Base-by-base conservation (phyloP, 1,140 invertebrate genomes). In the Melanaphis sacchari region DNA sequence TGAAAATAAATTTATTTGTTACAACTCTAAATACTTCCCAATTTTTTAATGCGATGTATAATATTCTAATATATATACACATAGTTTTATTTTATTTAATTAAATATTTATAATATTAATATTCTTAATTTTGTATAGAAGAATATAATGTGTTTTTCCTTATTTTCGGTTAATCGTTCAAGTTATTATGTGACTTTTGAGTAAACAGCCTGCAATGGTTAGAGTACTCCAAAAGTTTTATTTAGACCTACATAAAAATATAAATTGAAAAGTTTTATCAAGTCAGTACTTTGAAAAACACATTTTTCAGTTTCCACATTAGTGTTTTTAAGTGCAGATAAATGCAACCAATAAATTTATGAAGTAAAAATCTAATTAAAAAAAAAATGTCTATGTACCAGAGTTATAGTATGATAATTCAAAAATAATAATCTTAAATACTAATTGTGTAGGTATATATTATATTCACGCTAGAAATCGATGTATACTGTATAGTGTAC, bases 341-440 rank as follows among this genome's bases (percentile, higher is more conserved):
- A 76, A 76, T n/a, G n/a, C 31, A 18, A n/a, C 59, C n/a, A 76
- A 76, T 15, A n/a, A n/a, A 76, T 76, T 76, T 4, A 6, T 76
- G 15, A n/a, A n/a, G 4, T n/a, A 66, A 66, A 66, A n/a, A 18
- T 4, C 59, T 15, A 18, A n/a, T 76, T 76, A 24, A 22, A 52
- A 52, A 26, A 31, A 31, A n/a, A 76, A 49, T 31, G n/a, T n/a
- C 5, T n/a, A 76, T 15, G 5, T 76, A 76, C n/a, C n/a, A n/a
- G n/a, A 11, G 54, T n/a, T n/a, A n/a, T 66, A 76, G 18, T 18
- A 5, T 76, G 59, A 76, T 76, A 76, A 76, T 76, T 76, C 31
- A 76, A n/a, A 76, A 76, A 76, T 76, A 76, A n/a, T 76, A 66
- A n/a, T n/a, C 59, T n/a, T 18, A 66, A n/a, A 66, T 66, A 66